These are phyloP conservation scores for Callosobruchus maculatus DNA, from an alignment of 2,888 invertebrate species.

Conservation along the genomic window DNA sequence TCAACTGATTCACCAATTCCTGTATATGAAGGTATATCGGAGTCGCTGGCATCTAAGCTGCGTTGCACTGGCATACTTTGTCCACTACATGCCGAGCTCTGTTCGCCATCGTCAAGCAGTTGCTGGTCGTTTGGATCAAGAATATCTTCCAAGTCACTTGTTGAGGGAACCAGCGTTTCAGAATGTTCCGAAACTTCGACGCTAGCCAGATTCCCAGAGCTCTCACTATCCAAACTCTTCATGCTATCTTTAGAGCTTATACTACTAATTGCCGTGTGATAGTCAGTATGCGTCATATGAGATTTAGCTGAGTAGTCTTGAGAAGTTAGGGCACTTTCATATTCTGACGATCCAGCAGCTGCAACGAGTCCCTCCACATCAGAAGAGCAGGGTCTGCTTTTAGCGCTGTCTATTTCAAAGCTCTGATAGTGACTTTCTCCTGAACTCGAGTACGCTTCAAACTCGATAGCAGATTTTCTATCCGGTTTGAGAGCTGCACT, in stretches of 20 bases:
- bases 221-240: conserved; percentile 86
- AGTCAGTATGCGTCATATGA: conserved; percentile 63
- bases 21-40: conserved; percentile 30
- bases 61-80: conserved; percentile 29
- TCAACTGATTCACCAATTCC: conserved; percentile 53
- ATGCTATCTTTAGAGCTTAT: conserved; percentile 85
- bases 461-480: conserved; percentile 72
- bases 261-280: conserved; percentile 82
- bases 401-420: conserved; percentile 71
- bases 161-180: conserved; percentile 89
- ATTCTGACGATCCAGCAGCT: conserved; percentile 78
- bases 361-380: conserved; percentile 79
- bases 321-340: conserved; percentile 80
- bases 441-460: conserved; percentile 80
- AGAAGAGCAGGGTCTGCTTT: conserved; percentile 79
- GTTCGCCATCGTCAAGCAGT: conserved; percentile 43
- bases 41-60: conserved; percentile 40
- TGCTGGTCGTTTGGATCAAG: conserved; percentile 60
- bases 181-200: conserved; percentile 89
- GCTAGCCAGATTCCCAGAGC: conserved; percentile 83
- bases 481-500: conserved; percentile 52
- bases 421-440: conserved; percentile 88
- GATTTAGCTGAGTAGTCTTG: conserved; percentile 71
- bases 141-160: conserved; percentile 74
- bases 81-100: conserved; percentile 26